Evolutionary conservation across 2,113 vertebrate species (phyloP).

Genomic region (Fregata magnificens): DNA sequence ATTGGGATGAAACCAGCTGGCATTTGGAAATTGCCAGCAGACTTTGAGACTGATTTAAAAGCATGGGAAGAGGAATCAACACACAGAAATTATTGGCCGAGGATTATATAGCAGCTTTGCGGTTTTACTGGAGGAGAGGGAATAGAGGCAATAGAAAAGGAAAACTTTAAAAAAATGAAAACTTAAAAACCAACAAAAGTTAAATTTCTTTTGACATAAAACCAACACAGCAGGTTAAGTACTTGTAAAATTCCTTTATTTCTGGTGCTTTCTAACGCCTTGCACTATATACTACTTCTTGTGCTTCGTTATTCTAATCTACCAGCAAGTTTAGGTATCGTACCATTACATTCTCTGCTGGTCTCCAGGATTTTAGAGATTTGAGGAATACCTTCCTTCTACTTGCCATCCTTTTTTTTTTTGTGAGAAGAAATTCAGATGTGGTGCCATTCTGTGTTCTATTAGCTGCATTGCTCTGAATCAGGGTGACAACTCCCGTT

Average conservation of each 20-base stretch:
- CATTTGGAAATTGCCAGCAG: not conserved
- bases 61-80: too few relatives aligned
- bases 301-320: not conserved
- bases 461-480: not conserved
- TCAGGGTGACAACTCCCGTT: not conserved
- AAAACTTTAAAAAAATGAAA: accelerated
- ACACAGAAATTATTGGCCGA: not conserved
- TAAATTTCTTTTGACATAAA: not conserved
- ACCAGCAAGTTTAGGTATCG: too few relatives aligned
- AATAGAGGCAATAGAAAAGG: not conserved
- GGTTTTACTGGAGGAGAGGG: not conserved
- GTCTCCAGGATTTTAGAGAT: not conserved
- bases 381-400: not conserved
- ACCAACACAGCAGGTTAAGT: not conserved
- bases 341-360: not conserved
- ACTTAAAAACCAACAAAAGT: not conserved
- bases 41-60: not conserved
- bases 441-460: not conserved
- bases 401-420: too few relatives aligned
- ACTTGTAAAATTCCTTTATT: not conserved
- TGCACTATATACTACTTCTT: too few relatives aligned
- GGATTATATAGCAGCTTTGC: not conserved
- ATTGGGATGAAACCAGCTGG: not conserved
- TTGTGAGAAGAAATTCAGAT: not conserved
- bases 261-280: not conserved